Percentiles rank a stretch among this genome's conserved stretches.
phyloP scores from a whole-genome alignment of 1,140 invertebrate genomes.

The Platorchestia sp. region DNA sequence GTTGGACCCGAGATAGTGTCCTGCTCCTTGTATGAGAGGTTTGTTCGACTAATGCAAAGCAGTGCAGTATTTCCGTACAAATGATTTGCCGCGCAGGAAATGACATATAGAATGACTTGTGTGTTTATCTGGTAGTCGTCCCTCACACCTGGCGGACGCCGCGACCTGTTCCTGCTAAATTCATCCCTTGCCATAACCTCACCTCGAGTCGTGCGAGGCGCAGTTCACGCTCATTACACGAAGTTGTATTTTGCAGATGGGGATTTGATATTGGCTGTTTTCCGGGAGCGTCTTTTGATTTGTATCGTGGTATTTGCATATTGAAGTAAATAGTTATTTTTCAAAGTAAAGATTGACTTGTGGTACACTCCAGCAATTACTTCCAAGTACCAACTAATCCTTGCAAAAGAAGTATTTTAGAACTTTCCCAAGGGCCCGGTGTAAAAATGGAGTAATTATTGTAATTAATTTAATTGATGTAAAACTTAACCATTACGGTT shows the following conservation, averaged over 20 bases:
- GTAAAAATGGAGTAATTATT: no score
- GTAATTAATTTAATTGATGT: no score
- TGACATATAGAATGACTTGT: not conserved
- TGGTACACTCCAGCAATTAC: no score
- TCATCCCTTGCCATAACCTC: not conserved
- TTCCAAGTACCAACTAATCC: no score
- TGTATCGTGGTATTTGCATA: no score
- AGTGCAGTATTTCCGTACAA: not conserved
- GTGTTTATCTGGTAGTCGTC: not conserved
- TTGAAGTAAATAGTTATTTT: no score
- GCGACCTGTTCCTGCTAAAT: not conserved
- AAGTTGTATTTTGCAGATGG: not conserved
- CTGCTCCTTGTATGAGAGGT: not conserved
- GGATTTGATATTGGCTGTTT: not conserved
- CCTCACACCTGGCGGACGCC: not conserved
- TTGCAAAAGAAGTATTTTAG: no score
- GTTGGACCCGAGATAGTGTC: not conserved
- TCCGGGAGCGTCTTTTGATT: no score
- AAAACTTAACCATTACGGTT: no score
- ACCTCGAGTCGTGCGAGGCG: not conserved
- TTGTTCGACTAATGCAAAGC: not conserved
- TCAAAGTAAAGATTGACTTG: no score
- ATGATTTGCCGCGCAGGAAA: not conserved
- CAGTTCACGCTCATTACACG: not conserved
- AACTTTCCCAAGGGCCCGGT: no score